Conservation (phyloP, 2,888 invertebrate species). For the Stegana nigrithorax region DNA sequence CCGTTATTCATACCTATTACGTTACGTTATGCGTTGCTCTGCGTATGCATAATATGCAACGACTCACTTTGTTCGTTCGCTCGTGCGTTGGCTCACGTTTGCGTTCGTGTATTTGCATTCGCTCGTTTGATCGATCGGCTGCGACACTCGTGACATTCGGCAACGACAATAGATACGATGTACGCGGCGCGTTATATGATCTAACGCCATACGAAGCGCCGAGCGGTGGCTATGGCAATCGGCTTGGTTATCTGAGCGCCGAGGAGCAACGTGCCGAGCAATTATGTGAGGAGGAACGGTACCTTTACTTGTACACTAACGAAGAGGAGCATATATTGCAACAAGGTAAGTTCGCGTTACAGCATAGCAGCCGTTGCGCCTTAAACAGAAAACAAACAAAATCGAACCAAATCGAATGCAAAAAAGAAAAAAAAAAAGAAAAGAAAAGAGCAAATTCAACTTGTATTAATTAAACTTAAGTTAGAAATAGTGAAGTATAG, state of each 20-base stretch:
- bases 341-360: slow-evolving; percentile 76
- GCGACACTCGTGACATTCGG: too few relatives aligned
- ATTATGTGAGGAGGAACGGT: slow-evolving; percentile 95
- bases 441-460: too few relatives aligned
- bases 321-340: slow-evolving; percentile 90
- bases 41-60: too few relatives aligned
- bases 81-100: too few relatives aligned
- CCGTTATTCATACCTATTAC: slow-evolving; percentile 48
- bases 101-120: too few relatives aligned
- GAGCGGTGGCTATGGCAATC: slow-evolving; percentile 77
- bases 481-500: background rate
- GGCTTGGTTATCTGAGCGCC: slow-evolving; percentile 74
- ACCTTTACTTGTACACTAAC: slow-evolving; percentile 85
- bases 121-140: too few relatives aligned
- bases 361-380: slow-evolving; percentile 11
- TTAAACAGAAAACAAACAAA: too few relatives aligned
- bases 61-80: too few relatives aligned
- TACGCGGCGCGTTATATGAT: slow-evolving; percentile 91
- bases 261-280: slow-evolving; percentile 87
- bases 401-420: background rate
- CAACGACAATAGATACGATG: slow-evolving; percentile 98
- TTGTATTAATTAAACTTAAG: slow-evolving; percentile 2
- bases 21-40: background rate
- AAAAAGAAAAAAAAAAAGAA: too few relatives aligned
- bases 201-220: slow-evolving; percentile 82